These are phyloP conservation scores for Galerucella calmariensis DNA, from an alignment of 2,888 invertebrate species.

Conservation along the genomic window DNA sequence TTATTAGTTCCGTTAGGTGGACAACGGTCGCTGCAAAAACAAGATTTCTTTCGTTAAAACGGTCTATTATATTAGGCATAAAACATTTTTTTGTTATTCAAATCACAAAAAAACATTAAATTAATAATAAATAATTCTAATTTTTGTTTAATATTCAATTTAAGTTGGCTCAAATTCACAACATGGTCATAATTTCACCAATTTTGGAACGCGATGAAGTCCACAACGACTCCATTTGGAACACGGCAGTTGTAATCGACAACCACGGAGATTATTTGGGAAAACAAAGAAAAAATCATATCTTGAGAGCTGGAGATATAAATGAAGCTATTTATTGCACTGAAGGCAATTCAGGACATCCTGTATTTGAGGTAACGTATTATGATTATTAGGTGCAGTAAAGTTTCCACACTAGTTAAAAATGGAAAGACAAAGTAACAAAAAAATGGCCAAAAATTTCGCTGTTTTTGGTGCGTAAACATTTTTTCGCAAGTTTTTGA, in stretches of 20 bases:
- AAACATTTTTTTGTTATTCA: too few species aligned
- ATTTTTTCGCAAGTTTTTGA: too few species aligned
- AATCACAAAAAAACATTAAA: too few species aligned
- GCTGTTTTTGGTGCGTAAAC: too few species aligned
- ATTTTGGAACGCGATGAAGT: conserved; percentile 90
- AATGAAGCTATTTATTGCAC: conserved; percentile 96
- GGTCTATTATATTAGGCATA: too few species aligned
- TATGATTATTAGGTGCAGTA: too few species aligned
- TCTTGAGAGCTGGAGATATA: conserved; percentile 96
- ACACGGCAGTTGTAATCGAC: conserved; percentile 92
- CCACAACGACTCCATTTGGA: conserved; percentile 90
- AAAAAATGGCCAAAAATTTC: too few species aligned
- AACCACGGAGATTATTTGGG: conserved; percentile 87
- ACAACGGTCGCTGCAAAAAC: too few species aligned
- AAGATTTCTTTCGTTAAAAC: too few species aligned
- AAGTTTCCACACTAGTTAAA: too few species aligned
- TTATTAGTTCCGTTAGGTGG: too few species aligned
- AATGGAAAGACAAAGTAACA: too few species aligned
- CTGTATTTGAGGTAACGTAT: conserved; percentile 78
- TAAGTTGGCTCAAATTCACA: conserved; percentile 80
- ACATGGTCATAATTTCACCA: conserved; percentile 94
- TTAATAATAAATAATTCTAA: not conserved
- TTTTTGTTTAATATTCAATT: conserved; percentile 16
- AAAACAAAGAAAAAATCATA: conserved; percentile 97
- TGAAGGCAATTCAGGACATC: conserved; percentile 94